Conservation (phyloP, 2,888 invertebrate species). For the Eupithecia inturbata region DNA sequence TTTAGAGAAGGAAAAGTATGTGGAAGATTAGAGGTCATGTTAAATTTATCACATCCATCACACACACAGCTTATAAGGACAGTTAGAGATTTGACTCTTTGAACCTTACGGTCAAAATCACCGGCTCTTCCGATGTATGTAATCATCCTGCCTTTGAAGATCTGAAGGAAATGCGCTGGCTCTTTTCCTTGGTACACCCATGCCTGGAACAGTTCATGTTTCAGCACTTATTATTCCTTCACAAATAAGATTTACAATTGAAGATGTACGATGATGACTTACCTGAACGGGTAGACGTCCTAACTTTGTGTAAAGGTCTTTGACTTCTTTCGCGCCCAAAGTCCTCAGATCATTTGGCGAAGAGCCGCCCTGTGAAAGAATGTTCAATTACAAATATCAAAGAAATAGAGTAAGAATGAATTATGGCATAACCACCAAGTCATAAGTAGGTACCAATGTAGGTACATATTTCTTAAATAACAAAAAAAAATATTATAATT, state of each 20-base stretch:
- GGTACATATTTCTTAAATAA: too few species aligned
- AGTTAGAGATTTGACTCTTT: too few species aligned
- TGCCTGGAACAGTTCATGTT: constrained; percentile 73
- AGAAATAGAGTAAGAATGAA: background rate
- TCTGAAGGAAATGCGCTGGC: constrained; percentile 95
- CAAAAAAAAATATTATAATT: too few species aligned
- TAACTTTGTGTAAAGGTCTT: constrained; percentile 79
- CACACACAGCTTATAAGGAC: too few species aligned
- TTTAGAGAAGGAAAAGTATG: background rate
- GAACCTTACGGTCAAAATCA: constrained; percentile 85
- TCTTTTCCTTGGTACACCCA: constrained; percentile 95
- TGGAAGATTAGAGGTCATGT: too few species aligned
- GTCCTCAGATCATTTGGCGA: constrained; percentile 90
- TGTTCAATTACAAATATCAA: background rate
- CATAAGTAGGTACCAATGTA: too few species aligned
- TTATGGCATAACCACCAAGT: background rate
- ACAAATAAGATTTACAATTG: background rate
- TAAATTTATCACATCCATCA: too few species aligned
- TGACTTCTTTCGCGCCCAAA: constrained; percentile 86
- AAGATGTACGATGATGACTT: constrained; percentile 28
- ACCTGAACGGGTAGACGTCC: constrained; percentile 82
- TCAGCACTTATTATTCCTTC: background rate
- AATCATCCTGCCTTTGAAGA: constrained; percentile 94
- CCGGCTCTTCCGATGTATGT: constrained; percentile 88
- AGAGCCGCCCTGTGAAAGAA: constrained; percentile 86